Base-by-base conservation (phyloP, 2,113 vertebrate genomes). In the Hymenochirus boettgeri region DNA sequence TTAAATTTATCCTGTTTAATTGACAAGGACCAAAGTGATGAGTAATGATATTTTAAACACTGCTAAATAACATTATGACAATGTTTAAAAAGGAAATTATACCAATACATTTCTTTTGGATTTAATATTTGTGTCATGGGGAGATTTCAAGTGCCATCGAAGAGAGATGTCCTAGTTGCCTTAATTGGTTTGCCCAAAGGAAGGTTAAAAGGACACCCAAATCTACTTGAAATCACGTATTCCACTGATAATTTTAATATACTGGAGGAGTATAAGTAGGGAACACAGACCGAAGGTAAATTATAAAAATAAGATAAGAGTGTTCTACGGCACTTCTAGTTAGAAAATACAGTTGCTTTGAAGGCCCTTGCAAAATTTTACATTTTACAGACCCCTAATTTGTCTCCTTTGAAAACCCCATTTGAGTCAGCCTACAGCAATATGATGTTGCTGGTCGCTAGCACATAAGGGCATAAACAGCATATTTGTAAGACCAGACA, bases 321-420 rank as follows among this genome's bases (percentile, higher is more conserved):
- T 75, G 74, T 77, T 77, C 79, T 78, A 79, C 65, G 69, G 76
- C 76, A 75, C 76, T 79, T 71, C 77, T 75, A 82, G 79, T 76
- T 78, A 84, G 75, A 87, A 89, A 88, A 86, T 80, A 77, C 73
- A 75, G 70, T 86, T 81, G 80, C 74, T 86, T 70, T 53, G 80
- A 84, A 87, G 88, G 80, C 83, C 85, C 81, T 83, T 85, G 70
- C 70, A 81, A 86, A 85, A 84, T 51, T 81, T 76, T 83, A 76
- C 76, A 76, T 81, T 78, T 84, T 73, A 79, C 75, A 83, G 83
- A 83, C 81, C 81, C 70, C 75, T 81, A 82, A 84, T 61, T 62
- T 24, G 23, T 57, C 45, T 55, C 35, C 37, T 45, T 60, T 50
- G 25, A 47, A 65, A 47, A 65, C 35, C 62, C 39, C 39, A 56